phyloP scores from a whole-genome alignment of 2,113 vertebrate species.

The Ptychochromis oligacanthus region DNA sequence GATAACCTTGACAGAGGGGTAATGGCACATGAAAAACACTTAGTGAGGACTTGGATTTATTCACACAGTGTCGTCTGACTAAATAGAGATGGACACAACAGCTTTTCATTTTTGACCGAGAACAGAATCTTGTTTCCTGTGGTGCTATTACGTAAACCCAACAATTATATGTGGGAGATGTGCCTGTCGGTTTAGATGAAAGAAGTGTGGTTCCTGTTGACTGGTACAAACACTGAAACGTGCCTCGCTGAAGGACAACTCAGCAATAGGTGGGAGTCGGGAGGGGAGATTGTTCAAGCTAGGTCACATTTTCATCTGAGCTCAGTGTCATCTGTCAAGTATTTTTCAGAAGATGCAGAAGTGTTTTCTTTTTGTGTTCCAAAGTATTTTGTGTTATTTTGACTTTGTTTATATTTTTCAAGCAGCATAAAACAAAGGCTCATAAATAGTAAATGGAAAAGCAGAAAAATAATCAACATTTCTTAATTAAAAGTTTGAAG shows the following conservation, averaged over 20 bases:
- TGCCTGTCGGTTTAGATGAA: neutral
- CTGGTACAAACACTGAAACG: neutral
- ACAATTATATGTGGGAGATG: neutral
- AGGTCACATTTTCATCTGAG: neutral
- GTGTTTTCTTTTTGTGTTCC: no score
- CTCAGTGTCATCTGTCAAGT: no score
- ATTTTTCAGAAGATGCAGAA: no score
- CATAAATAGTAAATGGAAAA: accelerated
- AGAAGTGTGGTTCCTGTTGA: neutral
- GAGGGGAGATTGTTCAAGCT: neutral
- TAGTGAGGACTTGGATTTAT: neutral
- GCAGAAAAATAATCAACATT: neutral
- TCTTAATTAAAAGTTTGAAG: neutral
- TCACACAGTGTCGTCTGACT: neutral
- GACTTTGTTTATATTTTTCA: neutral
- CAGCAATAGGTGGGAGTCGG: accelerated
- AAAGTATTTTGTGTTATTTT: no score
- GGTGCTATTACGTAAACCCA: neutral
- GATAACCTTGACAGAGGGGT: slow-evolving; percentile 13
- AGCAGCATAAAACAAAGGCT: neutral
- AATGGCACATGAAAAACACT: slow-evolving; percentile 2
- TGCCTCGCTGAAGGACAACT: neutral
- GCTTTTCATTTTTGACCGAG: neutral
- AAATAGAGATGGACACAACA: neutral
- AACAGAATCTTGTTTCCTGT: neutral